Conservation (phyloP, 2,797 vertebrate species). For the Hozukius guyotensis region DNA sequence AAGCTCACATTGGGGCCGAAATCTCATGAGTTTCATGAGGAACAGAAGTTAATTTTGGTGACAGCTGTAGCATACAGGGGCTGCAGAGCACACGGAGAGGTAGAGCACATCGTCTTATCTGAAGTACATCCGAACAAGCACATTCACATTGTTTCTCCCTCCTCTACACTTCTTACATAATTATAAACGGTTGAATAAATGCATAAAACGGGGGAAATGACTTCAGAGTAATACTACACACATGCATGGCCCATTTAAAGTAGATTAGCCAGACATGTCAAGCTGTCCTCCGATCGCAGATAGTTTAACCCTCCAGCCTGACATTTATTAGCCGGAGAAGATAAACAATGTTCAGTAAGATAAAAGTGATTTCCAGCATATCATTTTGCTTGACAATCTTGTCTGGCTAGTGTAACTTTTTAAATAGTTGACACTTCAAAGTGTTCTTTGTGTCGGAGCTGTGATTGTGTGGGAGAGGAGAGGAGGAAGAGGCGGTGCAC, state of each 20-base stretch:
- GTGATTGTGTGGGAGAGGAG: slow-evolving; percentile 39
- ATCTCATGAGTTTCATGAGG: slow-evolving; percentile 15
- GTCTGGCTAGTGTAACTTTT: slow-evolving; percentile 57
- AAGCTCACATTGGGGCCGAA: neutral
- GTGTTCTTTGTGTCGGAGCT: slow-evolving; percentile 54
- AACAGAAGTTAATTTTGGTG: slow-evolving; percentile 27
- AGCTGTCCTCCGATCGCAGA: slow-evolving; percentile 38
- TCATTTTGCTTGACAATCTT: slow-evolving; percentile 58
- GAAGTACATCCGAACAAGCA: slow-evolving; percentile 7
- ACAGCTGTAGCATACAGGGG: slow-evolving; percentile 28
- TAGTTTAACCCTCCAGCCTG: slow-evolving; percentile 41
- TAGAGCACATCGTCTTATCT: slow-evolving; percentile 20
- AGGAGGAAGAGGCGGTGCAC: slow-evolving; percentile 35
- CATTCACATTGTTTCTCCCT: slow-evolving; percentile 27
- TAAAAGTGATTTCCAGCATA: slow-evolving; percentile 61
- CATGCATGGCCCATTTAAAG: slow-evolving; percentile 49
- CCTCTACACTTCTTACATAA: slow-evolving; percentile 14
- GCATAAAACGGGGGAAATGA: slow-evolving; percentile 29
- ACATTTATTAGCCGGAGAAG: slow-evolving; percentile 47
- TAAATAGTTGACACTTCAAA: slow-evolving; percentile 69
- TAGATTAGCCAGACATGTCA: slow-evolving; percentile 48
- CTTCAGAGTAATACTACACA: slow-evolving; percentile 25
- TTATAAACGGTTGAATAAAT: slow-evolving; percentile 32
- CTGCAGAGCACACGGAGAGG: slow-evolving; percentile 17
- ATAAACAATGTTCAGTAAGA: slow-evolving; percentile 58